Evolutionary conservation across 2,888 invertebrate species (phyloP).

Genomic region (Hyalella azteca): DNA sequence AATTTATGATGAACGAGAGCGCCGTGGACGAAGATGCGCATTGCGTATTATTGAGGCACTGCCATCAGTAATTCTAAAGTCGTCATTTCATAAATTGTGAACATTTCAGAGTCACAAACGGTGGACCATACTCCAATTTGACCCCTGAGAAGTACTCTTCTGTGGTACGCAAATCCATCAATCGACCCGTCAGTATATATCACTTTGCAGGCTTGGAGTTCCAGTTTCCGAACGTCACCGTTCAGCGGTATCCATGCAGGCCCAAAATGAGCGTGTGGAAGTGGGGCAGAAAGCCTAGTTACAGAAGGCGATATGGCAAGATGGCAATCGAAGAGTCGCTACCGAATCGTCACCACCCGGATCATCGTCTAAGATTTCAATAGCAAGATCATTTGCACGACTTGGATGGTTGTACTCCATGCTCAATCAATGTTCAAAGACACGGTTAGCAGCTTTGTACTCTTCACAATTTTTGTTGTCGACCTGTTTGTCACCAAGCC

Average conservation of each 20-base stretch:
- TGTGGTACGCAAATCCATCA: conserved; percentile 30
- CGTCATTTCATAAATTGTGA: conserved; percentile 18
- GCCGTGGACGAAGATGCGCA: conserved; percentile 29
- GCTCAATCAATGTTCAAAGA: conserved; percentile 21
- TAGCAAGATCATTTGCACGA: not conserved
- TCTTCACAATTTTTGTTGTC: conserved; percentile 33
- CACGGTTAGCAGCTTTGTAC: conserved; percentile 20
- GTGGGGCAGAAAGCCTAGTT: not conserved
- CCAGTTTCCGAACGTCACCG: conserved; percentile 40
- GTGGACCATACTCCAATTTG: not conserved
- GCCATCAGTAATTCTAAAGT: conserved; percentile 8
- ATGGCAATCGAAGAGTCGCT: conserved; percentile 33
- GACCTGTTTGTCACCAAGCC: not conserved
- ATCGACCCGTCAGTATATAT: not conserved
- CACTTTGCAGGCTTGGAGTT: not conserved
- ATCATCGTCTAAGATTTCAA: conserved; percentile 38
- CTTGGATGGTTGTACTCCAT: conserved; percentile 33
- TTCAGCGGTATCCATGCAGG: conserved; percentile 39
- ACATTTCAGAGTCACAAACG: not conserved
- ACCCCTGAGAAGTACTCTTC: conserved; percentile 27
- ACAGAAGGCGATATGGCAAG: not conserved
- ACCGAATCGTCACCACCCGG: conserved; percentile 38
- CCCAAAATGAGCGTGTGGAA: conserved; percentile 30
- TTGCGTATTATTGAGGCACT: not conserved
- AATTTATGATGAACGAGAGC: conserved; percentile 7